phyloP scores from a whole-genome alignment of 2,113 vertebrate genomes.

The Ammospiza caudacuta region DNA sequence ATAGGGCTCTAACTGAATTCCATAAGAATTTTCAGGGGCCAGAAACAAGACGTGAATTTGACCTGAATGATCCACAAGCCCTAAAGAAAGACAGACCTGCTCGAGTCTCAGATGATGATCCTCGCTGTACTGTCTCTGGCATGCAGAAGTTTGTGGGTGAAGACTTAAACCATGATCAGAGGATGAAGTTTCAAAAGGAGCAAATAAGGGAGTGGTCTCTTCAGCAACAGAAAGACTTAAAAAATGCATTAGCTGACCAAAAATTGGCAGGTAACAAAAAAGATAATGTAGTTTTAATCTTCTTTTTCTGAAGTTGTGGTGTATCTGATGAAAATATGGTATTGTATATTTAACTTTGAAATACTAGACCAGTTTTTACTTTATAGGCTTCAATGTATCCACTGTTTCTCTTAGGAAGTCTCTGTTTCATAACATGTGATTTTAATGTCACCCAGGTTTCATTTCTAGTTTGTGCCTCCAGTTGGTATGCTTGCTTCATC shows the following conservation, averaged over 20 bases:
- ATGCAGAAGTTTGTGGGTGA: conserved; percentile 87
- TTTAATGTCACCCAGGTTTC: background rate
- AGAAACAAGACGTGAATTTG: conserved; percentile 77
- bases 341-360: background rate
- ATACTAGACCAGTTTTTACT: background rate
- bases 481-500: background rate
- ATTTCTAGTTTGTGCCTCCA: background rate
- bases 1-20: conserved; percentile 72
- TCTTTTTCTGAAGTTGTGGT: background rate
- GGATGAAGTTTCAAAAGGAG: conserved; percentile 82
- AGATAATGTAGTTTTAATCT: background rate
- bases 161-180: conserved; percentile 71
- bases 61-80: conserved; percentile 78
- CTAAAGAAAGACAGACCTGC: conserved; percentile 74
- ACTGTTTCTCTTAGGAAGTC: background rate
- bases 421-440: background rate
- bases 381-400: background rate
- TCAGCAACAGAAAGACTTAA: conserved; percentile 81
- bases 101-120: conserved; percentile 62
- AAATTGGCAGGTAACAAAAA: conserved; percentile 73
- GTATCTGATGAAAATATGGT: background rate
- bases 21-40: conserved; percentile 78
- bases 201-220: conserved; percentile 85
- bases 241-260: conserved; percentile 60
- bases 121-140: conserved; percentile 72